These are phyloP conservation scores for Diadophis punctatus DNA, from an alignment of 2,113 vertebrate genomes.

Conservation along the genomic window DNA sequence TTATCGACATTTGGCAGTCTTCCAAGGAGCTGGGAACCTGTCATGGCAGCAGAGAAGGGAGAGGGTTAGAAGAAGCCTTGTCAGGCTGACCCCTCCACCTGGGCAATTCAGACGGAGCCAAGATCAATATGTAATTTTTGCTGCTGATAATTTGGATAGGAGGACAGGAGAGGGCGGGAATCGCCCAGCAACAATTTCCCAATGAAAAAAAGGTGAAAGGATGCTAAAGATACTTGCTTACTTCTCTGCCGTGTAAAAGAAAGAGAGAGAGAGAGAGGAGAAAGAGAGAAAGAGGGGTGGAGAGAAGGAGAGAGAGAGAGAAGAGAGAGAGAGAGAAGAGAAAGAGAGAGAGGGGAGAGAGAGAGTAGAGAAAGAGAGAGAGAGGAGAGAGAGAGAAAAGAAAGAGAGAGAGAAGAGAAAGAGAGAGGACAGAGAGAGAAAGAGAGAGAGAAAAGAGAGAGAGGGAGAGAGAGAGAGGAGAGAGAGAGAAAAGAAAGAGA, in stretches of 20 bases:
- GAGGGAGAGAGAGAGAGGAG: too few relatives aligned
- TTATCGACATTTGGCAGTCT: neutral
- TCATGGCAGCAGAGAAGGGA: neutral
- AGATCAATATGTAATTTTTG: neutral
- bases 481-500: too few relatives aligned
- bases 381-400: too few relatives aligned
- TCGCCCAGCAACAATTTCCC: fast-evolving
- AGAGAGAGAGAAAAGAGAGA: too few relatives aligned
- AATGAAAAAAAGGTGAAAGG: neutral
- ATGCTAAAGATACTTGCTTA: neutral
- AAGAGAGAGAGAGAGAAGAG: too few relatives aligned
- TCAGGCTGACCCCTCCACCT: neutral
- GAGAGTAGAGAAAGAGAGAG: too few relatives aligned
- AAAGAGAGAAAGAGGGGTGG: neutral
- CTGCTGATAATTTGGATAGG: neutral
- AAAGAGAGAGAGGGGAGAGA: too few relatives aligned
- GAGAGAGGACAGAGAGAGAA: too few relatives aligned
- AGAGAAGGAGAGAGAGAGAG: neutral
- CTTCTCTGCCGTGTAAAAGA: neutral
- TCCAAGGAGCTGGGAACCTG: neutral
- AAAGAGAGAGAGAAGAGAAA: too few relatives aligned
- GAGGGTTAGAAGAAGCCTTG: neutral
- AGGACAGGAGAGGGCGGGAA: neutral
- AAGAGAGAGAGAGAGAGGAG: neutral
- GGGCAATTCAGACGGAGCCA: neutral